Base-by-base conservation (phyloP, 2,797 vertebrate genomes). In the Silurus aristotelis region DNA sequence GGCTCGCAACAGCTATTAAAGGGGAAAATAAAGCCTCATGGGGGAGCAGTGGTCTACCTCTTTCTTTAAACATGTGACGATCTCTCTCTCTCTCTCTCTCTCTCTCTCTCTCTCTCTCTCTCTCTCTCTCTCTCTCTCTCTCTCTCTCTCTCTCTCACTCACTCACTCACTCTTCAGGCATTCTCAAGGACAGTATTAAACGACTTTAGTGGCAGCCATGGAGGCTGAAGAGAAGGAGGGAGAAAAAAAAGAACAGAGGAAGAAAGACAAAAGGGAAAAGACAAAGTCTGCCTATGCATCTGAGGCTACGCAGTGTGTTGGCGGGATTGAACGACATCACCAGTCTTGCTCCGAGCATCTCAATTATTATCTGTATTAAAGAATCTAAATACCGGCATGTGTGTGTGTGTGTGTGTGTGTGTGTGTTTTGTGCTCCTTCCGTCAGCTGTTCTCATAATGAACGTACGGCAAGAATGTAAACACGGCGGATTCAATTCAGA, bases 1-100 rank as follows among this genome's bases (percentile, higher is more conserved):
- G 96, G 96, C 97, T 97, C 96, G 94, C 97, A 97, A 98, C 97
- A 97, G 97, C 97, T 98, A 98, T 99, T 98, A 98, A 97, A 99
- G 97, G 96, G 97, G 97, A 98, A 98, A 98, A 98, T 97, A 96
- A 97, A 96, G 95, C 95, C 97, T 96, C 95, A 93, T 91, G 97
- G 97, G 97, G 97, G 92, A 81, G 66, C 81, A 91, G 86, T 92
- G 92, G 97, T 97, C 97, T 97, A 97, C 97, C 96, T 97, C 96
- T 96, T 97, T 96, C 84, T 97, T 98, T 96, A 97, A 97, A 97
- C 97, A 98, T 97, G 97, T 96, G 96, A 72, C 72, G 1, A 13
- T 22, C 55, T 61, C 64, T 56, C 80, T 79, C 56, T 22, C 58
- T 63, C 71, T 73, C 52, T 76, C 72, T 46, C 71, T 67, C 25